Conservation (phyloP, 2,888 invertebrate species). For the Heteropelma amictum region DNA sequence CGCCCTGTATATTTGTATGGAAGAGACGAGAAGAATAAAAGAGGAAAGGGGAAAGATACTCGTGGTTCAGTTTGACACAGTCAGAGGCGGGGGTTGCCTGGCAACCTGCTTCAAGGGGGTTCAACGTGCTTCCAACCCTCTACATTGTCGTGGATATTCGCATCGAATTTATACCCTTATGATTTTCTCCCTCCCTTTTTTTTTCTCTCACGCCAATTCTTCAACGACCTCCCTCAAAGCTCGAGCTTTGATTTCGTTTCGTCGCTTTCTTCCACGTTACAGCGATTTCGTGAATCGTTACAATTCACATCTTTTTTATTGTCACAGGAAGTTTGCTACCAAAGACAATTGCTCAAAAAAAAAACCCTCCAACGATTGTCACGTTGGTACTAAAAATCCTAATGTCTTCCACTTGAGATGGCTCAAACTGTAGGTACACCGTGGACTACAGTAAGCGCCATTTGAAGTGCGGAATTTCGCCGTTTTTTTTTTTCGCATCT, state of each 20-base stretch:
- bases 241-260: too few relatives aligned
- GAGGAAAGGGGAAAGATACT: conserved; percentile 57
- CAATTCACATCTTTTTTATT: too few relatives aligned
- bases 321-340: too few relatives aligned
- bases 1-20: conserved; percentile 19
- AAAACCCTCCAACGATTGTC: too few relatives aligned
- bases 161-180: conserved; percentile 69
- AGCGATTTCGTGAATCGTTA: too few relatives aligned
- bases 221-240: not conserved
- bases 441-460: not conserved
- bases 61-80: conserved; percentile 75
- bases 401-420: too few relatives aligned
- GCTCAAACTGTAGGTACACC: not conserved
- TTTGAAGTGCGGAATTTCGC: not conserved
- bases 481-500: not conserved
- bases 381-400: too few relatives aligned
- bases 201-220: conserved; percentile 19
- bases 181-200: conserved; percentile 31
- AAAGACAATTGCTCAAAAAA: too few relatives aligned
- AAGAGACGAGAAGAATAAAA: conserved; percentile 50
- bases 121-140: conserved; percentile 65
- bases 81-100: conserved; percentile 74
- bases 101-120: conserved; percentile 73
- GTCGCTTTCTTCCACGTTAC: too few relatives aligned
- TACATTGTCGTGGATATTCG: conserved; percentile 67